Percentiles rank a stretch among this genome's conserved stretches.
These are phyloP conservation scores for Hydropsyche betteni DNA, from an alignment of 2,888 invertebrate genomes.

Conservation along the genomic window DNA sequence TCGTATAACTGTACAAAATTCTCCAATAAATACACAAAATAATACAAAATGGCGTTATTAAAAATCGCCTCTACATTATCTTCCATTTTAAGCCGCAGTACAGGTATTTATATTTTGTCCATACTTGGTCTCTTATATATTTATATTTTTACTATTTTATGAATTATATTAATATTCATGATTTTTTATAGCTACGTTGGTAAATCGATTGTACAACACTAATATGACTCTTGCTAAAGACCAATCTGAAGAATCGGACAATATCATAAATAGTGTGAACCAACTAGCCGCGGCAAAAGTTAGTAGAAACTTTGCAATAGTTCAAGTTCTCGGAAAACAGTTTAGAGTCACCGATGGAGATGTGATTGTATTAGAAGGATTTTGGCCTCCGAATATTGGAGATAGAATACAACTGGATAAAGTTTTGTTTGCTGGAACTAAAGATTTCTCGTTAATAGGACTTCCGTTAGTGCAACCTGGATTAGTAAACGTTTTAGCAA, in stretches of 20 bases:
- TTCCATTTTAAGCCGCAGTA: slow-evolving; percentile 30
- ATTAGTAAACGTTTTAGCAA: slow-evolving; percentile 79
- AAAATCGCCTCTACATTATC: slow-evolving; percentile 42
- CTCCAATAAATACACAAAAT: too few relatives aligned
- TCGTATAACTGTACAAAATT: too few relatives aligned
- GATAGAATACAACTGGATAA: slow-evolving; percentile 85
- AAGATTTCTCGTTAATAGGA: slow-evolving; percentile 84
- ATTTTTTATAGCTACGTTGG: slow-evolving; percentile 49
- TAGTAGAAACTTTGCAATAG: slow-evolving; percentile 81
- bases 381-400: slow-evolving; percentile 84
- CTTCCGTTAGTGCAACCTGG: slow-evolving; percentile 79
- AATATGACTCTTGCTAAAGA: slow-evolving; percentile 56
- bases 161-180: too few relatives aligned
- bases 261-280: slow-evolving; percentile 72
- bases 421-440: slow-evolving; percentile 79
- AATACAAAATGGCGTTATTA: slow-evolving; percentile 39
- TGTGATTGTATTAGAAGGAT: slow-evolving; percentile 81
- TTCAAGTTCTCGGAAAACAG: slow-evolving; percentile 84
- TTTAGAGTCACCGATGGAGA: slow-evolving; percentile 88
- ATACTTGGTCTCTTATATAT: not conserved
- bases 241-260: slow-evolving; percentile 56
- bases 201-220: slow-evolving; percentile 60
- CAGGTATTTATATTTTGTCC: slow-evolving; percentile 38
- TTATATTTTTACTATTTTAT: too few relatives aligned
- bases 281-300: slow-evolving; percentile 66